Evolutionary conservation across 2,797 vertebrate species (phyloP).

Genomic region (Glyptemys insculpta): DNA sequence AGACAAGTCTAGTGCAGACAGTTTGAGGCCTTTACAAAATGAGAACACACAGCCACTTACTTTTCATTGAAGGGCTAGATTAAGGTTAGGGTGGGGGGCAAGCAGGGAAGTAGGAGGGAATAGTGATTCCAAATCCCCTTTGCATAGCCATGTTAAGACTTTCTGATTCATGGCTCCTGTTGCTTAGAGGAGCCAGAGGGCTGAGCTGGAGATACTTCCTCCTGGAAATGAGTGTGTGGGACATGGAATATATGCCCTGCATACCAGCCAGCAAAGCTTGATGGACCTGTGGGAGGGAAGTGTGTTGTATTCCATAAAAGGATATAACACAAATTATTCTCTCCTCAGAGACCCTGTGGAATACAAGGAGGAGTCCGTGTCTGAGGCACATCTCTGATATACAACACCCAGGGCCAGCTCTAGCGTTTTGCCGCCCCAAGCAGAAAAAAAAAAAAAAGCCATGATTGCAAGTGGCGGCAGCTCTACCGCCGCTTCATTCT

Average conservation of each 20-base stretch:
- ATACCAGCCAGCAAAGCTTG: neutral
- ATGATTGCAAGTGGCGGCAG: too few relatives aligned
- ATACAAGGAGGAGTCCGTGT: neutral
- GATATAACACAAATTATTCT: accelerated
- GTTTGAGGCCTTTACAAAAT: neutral
- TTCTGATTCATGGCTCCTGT: neutral
- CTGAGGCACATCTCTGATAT: accelerated
- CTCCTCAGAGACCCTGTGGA: neutral
- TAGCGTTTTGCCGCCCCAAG: too few relatives aligned
- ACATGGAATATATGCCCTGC: neutral
- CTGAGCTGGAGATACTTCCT: neutral
- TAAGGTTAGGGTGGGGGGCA: neutral
- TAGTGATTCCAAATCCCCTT: accelerated
- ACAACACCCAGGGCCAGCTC: neutral
- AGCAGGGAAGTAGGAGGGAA: neutral
- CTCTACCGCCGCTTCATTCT: too few relatives aligned
- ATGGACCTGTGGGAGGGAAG: neutral
- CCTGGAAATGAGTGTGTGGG: neutral
- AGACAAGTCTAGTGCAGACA: neutral
- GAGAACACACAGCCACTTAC: neutral
- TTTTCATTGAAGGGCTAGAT: neutral
- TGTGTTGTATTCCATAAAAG: neutral
- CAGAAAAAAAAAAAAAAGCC: too few relatives aligned
- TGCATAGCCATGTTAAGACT: neutral
- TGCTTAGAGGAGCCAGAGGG: neutral